Evolutionary conservation across 2,113 vertebrate genomes (phyloP).

Genomic region (Deroptyus accipitrinus): DNA sequence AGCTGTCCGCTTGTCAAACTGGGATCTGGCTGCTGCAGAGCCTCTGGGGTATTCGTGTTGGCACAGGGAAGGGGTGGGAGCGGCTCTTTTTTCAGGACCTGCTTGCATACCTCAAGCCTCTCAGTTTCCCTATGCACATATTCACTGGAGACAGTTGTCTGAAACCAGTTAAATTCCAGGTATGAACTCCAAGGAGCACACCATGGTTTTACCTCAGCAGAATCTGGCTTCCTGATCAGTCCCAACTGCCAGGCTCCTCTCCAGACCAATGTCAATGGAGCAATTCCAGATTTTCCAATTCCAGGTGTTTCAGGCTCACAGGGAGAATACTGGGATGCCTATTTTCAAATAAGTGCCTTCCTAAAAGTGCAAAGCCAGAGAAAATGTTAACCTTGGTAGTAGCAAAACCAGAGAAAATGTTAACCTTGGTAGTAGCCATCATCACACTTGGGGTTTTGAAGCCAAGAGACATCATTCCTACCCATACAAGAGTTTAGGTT

Average conservation of each 20-base stretch:
- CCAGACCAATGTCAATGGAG: not conserved
- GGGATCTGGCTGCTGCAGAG: not conserved
- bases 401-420: not conserved
- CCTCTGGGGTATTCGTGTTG: not conserved
- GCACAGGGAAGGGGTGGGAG: not conserved
- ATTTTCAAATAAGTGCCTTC: not conserved
- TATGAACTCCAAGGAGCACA: not conserved
- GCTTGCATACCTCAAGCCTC: not conserved
- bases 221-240: not conserved
- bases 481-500: not conserved
- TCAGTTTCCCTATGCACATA: not conserved
- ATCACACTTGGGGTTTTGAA: not conserved
- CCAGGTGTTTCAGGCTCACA: not conserved
- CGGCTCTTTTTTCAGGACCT: not conserved
- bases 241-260: rapidly evolving
- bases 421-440: not conserved
- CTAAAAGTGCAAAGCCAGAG: not conserved
- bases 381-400: not conserved
- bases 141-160: not conserved
- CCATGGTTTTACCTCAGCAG: rapidly evolving
- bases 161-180: not conserved
- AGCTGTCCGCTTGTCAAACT: not conserved
- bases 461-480: not conserved
- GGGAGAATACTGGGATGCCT: not conserved
- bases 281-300: not conserved